Evolutionary conservation across 2,888 invertebrate species (phyloP).

Genomic region (Spicauda simplicius): DNA sequence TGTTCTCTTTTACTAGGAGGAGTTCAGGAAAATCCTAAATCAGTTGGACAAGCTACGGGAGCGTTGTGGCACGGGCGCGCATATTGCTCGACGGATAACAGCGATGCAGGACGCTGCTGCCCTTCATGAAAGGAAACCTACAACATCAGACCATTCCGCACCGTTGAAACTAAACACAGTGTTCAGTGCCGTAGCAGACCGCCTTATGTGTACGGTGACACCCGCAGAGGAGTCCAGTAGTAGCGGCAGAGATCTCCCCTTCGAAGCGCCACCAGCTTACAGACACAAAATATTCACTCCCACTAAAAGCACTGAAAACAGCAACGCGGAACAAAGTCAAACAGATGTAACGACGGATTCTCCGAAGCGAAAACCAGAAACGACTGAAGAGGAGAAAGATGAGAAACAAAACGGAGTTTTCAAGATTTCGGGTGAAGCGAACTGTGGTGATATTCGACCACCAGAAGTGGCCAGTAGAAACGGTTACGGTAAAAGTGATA

Average conservation of each 20-base stretch:
- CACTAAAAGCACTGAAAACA: slow-evolving; percentile 68
- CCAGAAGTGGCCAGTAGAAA: slow-evolving; percentile 69
- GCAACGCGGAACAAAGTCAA: slow-evolving; percentile 72
- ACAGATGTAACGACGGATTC: slow-evolving; percentile 76
- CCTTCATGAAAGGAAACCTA: slow-evolving; percentile 81
- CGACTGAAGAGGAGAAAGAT: slow-evolving; percentile 63
- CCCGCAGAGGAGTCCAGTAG: slow-evolving; percentile 81
- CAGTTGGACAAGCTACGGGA: slow-evolving; percentile 93
- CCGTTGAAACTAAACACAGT: slow-evolving; percentile 81
- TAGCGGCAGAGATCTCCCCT: slow-evolving; percentile 76
- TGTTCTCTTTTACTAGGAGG: slow-evolving; percentile 84
- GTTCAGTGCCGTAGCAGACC: slow-evolving; percentile 80
- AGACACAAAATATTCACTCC: slow-evolving; percentile 81
- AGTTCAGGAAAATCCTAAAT: slow-evolving; percentile 91
- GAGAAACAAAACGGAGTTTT: slow-evolving; percentile 75
- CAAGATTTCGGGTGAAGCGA: slow-evolving; percentile 77
- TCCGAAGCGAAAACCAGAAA: slow-evolving; percentile 63
- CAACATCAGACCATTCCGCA: slow-evolving; percentile 73
- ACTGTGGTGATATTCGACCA: slow-evolving; percentile 74
- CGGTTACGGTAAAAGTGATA: slow-evolving; percentile 68
- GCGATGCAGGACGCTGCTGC: slow-evolving; percentile 93
- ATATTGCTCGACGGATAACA: slow-evolving; percentile 89
- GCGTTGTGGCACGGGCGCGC: slow-evolving; percentile 89
- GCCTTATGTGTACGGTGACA: slow-evolving; percentile 80
- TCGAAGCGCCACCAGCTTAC: slow-evolving; percentile 76